phyloP scores from a whole-genome alignment of 2,113 vertebrate genomes.

The Megaceryle torquata region DNA sequence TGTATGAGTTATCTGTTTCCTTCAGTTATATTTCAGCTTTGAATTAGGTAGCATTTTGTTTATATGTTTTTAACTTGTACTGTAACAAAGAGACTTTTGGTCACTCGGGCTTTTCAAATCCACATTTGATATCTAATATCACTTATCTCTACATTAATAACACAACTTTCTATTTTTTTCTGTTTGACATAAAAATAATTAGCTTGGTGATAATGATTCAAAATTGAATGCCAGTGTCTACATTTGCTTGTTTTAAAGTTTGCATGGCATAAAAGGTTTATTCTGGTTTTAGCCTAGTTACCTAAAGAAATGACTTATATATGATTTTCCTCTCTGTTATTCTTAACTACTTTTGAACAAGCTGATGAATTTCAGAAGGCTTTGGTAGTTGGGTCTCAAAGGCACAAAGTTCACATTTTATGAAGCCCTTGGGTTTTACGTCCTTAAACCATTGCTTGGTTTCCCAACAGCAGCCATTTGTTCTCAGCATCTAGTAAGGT shows the following conservation, averaged over 20 bases:
- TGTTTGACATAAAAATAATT: background rate
- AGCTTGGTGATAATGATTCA: background rate
- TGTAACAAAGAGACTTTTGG: background rate
- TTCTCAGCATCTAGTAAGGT: background rate
- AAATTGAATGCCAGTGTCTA: background rate
- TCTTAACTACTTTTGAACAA: background rate
- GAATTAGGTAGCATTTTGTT: background rate
- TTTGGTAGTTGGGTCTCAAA: background rate
- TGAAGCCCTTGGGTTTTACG: background rate
- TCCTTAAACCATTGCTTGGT: background rate
- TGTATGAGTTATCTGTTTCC: background rate
- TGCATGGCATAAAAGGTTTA: background rate
- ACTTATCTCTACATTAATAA: background rate
- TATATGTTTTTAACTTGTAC: background rate
- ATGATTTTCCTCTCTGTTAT: background rate
- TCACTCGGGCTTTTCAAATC: background rate
- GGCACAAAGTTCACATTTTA: background rate
- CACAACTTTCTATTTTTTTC: background rate
- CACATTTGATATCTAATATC: background rate
- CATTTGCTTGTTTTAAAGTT: background rate
- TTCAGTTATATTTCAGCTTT: background rate
- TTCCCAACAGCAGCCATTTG: background rate
- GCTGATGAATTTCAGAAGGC: background rate
- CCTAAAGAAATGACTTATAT: background rate
- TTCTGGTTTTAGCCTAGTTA: background rate